A percentile compares a stretch with the other conserved stretches of the same genome.
Evolutionary conservation across 35 echinoderm and acorn worm species (phyloP).

Genomic region (Apostichopus californicus): DNA sequence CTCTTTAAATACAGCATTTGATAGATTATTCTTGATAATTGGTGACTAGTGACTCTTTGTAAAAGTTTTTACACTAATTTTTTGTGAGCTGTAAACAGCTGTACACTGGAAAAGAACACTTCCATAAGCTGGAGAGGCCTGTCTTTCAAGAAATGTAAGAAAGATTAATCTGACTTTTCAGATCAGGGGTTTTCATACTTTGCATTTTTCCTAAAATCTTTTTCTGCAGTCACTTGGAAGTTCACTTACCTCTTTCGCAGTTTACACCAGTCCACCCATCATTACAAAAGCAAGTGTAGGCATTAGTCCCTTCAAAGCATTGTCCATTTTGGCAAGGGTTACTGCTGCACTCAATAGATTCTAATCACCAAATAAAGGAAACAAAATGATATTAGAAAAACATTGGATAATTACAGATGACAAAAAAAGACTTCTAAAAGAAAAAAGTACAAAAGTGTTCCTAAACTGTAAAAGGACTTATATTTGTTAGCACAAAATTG

Average conservation of each 20-base stretch:
- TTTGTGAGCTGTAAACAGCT: no score
- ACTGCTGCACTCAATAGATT: constrained; percentile 60
- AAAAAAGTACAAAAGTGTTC: no score
- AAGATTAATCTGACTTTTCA: no score
- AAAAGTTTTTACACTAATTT: no score
- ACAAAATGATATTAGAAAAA: neutral
- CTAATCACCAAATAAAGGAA: constrained; percentile 8
- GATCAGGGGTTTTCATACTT: neutral
- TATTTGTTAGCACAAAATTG: no score
- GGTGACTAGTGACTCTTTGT: no score
- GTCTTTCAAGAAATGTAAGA: no score
- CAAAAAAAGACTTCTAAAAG: neutral
- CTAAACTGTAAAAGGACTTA: no score
- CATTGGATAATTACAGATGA: neutral
- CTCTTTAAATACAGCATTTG: no score
- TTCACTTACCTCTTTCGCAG: constrained; percentile 63
- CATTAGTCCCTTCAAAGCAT: constrained; percentile 59
- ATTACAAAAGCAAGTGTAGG: constrained; percentile 58
- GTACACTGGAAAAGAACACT: no score
- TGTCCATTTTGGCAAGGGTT: constrained; percentile 67
- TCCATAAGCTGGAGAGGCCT: neutral
- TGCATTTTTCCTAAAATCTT: neutral
- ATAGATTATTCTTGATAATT: no score
- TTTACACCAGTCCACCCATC: constrained; percentile 57
- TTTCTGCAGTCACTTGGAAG: neutral